Evolutionary conservation across 2,113 vertebrate genomes (phyloP).

Genomic region (Neolamprologus sp.): DNA sequence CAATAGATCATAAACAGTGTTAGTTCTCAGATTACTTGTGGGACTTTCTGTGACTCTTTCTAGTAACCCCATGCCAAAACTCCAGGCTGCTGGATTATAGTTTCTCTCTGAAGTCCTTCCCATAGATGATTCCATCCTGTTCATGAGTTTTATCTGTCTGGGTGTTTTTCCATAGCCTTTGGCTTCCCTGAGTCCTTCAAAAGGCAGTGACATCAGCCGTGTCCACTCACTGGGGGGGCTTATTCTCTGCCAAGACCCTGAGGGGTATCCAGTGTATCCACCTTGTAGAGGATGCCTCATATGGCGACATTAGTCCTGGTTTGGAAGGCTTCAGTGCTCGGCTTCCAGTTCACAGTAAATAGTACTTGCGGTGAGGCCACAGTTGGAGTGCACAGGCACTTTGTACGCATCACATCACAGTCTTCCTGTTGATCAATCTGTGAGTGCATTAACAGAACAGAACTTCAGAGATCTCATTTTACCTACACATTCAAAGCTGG

Average conservation of each 20-base stretch:
- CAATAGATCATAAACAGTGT: accelerated
- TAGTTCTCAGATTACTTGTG: background rate
- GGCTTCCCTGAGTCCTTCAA: background rate
- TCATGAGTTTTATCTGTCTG: background rate
- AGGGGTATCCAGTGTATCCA: background rate
- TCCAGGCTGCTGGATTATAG: accelerated
- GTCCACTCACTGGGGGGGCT: background rate
- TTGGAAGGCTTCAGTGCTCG: background rate
- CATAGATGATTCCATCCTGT: accelerated
- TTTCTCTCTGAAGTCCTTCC: background rate
- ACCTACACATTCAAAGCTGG: background rate
- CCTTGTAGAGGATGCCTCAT: too few species aligned
- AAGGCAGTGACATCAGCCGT: background rate
- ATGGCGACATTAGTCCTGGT: accelerated
- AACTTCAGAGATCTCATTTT: background rate
- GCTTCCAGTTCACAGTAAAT: background rate
- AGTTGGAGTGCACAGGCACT: background rate
- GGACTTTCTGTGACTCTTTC: background rate
- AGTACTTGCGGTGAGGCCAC: background rate
- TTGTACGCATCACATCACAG: accelerated
- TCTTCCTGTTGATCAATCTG: background rate
- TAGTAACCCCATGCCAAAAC: background rate
- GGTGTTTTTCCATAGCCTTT: background rate
- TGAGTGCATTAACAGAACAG: background rate
- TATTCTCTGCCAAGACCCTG: background rate